These are phyloP conservation scores for Rhadinocentrus ornatus DNA, from an alignment of 2,797 vertebrate species.

Conservation along the genomic window DNA sequence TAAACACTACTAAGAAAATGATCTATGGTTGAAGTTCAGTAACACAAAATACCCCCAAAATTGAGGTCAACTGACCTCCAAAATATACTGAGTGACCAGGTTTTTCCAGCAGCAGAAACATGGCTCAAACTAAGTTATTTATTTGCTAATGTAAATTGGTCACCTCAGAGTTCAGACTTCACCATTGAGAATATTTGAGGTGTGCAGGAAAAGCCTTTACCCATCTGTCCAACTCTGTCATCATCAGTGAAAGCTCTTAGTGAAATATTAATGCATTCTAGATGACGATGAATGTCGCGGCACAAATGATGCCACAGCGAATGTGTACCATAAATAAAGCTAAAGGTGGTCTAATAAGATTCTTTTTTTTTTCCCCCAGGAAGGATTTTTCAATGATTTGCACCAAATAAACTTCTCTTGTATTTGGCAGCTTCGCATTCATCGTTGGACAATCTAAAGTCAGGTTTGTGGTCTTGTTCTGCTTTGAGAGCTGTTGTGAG, in stretches of 20 bases:
- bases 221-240: background rate
- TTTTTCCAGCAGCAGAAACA: background rate
- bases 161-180: background rate
- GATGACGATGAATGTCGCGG: background rate
- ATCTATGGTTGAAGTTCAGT: background rate
- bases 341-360: background rate
- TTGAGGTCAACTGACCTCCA: background rate
- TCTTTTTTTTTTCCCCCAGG: too few relatives aligned
- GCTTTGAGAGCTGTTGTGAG: constrained; percentile 53
- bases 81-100: background rate
- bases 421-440: constrained; percentile 35
- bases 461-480: constrained; percentile 31
- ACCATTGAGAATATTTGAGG: background rate
- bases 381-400: background rate
- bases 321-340: background rate
- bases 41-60: background rate
- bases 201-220: background rate
- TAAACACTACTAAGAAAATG: background rate
- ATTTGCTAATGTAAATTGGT: background rate
- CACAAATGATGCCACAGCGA: background rate
- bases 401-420: constrained; percentile 13
- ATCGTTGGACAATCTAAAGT: constrained; percentile 25
- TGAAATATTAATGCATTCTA: background rate
- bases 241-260: constrained; percentile 35
- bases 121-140: background rate